Conservation (phyloP, 2,888 invertebrate genomes). For the Erebia aethiops region DNA sequence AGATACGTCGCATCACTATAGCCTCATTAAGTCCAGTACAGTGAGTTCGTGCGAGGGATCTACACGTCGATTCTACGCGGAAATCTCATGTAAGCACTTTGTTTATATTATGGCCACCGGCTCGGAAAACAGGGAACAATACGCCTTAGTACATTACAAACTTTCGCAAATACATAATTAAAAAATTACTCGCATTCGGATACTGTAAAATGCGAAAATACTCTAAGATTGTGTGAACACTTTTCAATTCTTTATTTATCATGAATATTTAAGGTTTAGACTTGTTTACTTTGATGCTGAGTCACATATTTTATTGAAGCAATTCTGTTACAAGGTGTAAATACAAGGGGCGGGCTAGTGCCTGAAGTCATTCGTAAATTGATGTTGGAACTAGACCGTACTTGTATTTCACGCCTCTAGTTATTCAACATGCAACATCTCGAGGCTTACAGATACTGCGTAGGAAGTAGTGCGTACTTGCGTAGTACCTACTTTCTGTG, state of each 20-base stretch:
- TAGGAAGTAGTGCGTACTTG: too few relatives aligned
- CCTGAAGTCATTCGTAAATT: too few relatives aligned
- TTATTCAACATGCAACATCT: too few relatives aligned
- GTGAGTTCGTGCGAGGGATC: slow-evolving; percentile 36
- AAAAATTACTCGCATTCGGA: neutral
- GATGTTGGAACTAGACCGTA: too few relatives aligned
- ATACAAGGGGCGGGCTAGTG: too few relatives aligned
- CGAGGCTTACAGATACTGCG: too few relatives aligned
- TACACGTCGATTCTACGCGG: slow-evolving; percentile 36
- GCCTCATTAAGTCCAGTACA: slow-evolving; percentile 37
- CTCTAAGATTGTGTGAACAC: neutral
- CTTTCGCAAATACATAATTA: neutral
- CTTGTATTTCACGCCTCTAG: too few relatives aligned
- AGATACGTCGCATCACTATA: slow-evolving; percentile 27
- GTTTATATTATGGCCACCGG: slow-evolving; percentile 16
- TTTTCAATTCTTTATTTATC: neutral
- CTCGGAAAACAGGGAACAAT: slow-evolving; percentile 26
- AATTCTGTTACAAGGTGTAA: too few relatives aligned
- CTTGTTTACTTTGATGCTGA: too few relatives aligned
- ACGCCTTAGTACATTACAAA: neutral
- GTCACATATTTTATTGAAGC: too few relatives aligned
- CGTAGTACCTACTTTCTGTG: too few relatives aligned
- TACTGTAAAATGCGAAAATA: neutral
- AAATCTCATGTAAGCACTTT: slow-evolving; percentile 43
- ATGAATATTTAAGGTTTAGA: too few relatives aligned